These are phyloP conservation scores for Geophilus truncorum DNA, from an alignment of 2,888 invertebrate species.

Conservation along the genomic window DNA sequence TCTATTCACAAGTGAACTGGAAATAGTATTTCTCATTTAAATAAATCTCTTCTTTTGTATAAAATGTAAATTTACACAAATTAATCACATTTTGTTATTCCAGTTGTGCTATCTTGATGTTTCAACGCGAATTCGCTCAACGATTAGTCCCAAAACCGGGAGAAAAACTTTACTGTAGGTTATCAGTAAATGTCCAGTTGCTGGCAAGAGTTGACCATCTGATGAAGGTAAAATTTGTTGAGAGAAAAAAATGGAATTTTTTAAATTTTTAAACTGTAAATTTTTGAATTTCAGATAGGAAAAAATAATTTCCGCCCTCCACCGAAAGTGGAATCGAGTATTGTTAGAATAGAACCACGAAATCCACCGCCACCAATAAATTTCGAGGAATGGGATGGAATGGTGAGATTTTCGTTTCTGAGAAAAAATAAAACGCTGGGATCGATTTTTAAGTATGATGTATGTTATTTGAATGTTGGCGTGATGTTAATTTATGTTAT, in stretches of 20 bases:
- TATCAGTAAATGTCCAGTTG: slow-evolving; percentile 94
- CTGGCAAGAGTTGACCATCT: slow-evolving; percentile 90
- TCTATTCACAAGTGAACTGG: too few species aligned
- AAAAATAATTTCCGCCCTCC: slow-evolving; percentile 98
- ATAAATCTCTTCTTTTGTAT: too few species aligned
- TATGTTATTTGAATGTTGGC: neutral
- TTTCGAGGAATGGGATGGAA: slow-evolving; percentile 90
- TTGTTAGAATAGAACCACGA: slow-evolving; percentile 93
- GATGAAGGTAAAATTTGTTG: slow-evolving; percentile 67
- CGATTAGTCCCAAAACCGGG: slow-evolving; percentile 94
- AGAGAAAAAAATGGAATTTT: neutral
- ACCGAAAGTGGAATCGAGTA: slow-evolving; percentile 98
- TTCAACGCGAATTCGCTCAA: slow-evolving; percentile 97
- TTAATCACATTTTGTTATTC: too few species aligned
- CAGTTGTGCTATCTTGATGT: slow-evolving; percentile 95
- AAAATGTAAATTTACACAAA: too few species aligned
- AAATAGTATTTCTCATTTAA: too few species aligned
- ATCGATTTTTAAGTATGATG: slow-evolving; percentile 34
- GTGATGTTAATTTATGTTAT: neutral
- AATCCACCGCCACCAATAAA: slow-evolving; percentile 95
- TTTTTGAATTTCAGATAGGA: slow-evolving; percentile 63
- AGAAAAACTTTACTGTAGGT: slow-evolving; percentile 90
- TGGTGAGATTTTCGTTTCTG: slow-evolving; percentile 62
- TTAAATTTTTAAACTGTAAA: neutral
- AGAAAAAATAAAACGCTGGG: slow-evolving; percentile 36